Evolutionary conservation across 2,113 vertebrate species (phyloP).

Genomic region (Silurus glanis): DNA sequence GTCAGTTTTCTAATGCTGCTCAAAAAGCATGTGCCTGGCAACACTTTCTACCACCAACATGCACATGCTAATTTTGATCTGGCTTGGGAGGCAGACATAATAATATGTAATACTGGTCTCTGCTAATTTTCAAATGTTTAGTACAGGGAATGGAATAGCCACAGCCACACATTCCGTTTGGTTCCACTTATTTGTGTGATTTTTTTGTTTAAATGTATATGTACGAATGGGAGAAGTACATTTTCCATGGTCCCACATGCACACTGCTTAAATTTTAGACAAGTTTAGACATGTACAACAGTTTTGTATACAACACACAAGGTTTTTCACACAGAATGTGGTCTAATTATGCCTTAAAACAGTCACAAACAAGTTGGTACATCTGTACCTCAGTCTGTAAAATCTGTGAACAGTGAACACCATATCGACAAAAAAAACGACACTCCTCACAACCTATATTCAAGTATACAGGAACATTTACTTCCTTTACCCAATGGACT

Average conservation of each 20-base stretch:
- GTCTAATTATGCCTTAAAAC: background rate
- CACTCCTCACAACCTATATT: background rate
- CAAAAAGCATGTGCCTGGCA: background rate
- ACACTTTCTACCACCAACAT: background rate
- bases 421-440: conserved; percentile 68
- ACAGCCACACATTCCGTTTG: background rate
- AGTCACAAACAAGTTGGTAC: conserved; percentile 41
- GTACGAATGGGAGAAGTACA: background rate
- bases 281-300: conserved; percentile 29
- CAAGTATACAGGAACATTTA: background rate
- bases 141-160: background rate
- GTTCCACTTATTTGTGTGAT: background rate
- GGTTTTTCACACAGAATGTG: conserved; percentile 7
- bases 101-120: background rate
- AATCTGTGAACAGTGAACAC: conserved; percentile 64
- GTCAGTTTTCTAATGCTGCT: background rate
- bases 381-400: conserved; percentile 54
- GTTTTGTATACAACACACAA: conserved; percentile 68
- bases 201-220: background rate
- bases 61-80: background rate
- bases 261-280: background rate
- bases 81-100: background rate
- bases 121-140: background rate
- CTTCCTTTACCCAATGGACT: background rate
- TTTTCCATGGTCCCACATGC: background rate